Percentiles rank a stretch among this genome's conserved stretches.
Conservation (phyloP, 1,140 invertebrate species). For the Zaprionus tsacasi region DNA sequence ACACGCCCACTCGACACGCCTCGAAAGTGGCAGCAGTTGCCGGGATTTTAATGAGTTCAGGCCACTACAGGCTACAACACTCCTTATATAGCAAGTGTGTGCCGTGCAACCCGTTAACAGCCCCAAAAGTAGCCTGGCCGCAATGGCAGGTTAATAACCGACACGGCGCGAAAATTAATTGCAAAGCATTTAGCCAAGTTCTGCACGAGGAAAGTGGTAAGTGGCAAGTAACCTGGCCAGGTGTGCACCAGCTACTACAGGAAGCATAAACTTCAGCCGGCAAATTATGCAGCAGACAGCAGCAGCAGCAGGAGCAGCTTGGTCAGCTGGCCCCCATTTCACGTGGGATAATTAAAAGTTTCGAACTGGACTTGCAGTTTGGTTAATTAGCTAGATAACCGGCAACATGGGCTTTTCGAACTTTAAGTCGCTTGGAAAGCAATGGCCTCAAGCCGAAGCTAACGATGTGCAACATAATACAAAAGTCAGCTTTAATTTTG, state of each 20-base stretch:
- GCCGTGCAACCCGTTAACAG: not conserved
- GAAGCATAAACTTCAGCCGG: slow-evolving; percentile 51
- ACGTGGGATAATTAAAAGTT: slow-evolving; percentile 42
- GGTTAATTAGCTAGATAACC: slow-evolving; percentile 37
- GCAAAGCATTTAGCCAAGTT: slow-evolving; percentile 70
- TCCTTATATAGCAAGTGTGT: slow-evolving; percentile 3
- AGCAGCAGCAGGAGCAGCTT: slow-evolving; percentile 5
- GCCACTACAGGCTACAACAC: slow-evolving; percentile 9
- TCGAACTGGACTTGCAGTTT: slow-evolving; percentile 15
- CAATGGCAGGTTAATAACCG: slow-evolving; percentile 75
- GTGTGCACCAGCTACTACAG: slow-evolving; percentile 28
- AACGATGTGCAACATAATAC: slow-evolving; percentile 11
- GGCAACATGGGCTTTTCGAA: slow-evolving; percentile 5
- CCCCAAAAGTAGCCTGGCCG: slow-evolving; percentile 10
- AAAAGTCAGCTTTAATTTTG: slow-evolving; percentile 43
- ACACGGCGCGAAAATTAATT: slow-evolving; percentile 76
- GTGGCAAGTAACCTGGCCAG: slow-evolving; percentile 17
- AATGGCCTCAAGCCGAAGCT: not conserved
- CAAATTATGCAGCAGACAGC: slow-evolving; percentile 61
- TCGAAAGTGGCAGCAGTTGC: slow-evolving; percentile 12
- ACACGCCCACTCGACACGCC: slow-evolving; percentile 51
- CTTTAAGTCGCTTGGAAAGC: not conserved
- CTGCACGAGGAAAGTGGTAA: slow-evolving; percentile 1
- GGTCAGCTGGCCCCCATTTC: not conserved
- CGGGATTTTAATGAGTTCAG: slow-evolving; percentile 40